Evolutionary conservation across 1,140 invertebrate species (phyloP), one percentile per base, ranked within the genome.

Genomic region (Eulimnadia texana): DNA sequence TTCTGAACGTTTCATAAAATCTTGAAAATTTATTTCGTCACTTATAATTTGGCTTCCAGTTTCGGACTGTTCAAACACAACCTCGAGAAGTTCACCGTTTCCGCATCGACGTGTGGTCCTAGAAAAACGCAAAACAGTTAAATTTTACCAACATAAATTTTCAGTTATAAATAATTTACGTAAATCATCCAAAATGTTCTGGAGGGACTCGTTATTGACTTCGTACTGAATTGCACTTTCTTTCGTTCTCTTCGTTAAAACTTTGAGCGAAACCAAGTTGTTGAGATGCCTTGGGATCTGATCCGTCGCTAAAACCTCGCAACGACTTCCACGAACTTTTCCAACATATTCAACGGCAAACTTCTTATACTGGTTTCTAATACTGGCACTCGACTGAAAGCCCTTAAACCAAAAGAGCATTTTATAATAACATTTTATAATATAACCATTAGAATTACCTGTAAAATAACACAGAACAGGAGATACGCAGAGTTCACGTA

Each of bases 251-350:
- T 55, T 27, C 24, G 11, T n/a, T 16, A 19, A 25, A 55, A 55
- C n/a, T n/a, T 52, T 23, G 6, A 22, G 27, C 3, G 23, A 55
- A n/a, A 57, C 55, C 11, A 57, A 33, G 27, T 57, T 57, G 20
- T 29, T 20, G 3, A 57, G 27, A 33, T 57, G 55, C 0, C 55
- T 23, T 3, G 10, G 33, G 19, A 57, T 42, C 19, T 57, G 27
- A 33, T 57, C 55, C 27, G 29, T 57, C 3, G 55, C 55, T 16
- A 57, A 57, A 13, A 57, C 29, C 29, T 57, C 55, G 22, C 13
- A 33, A 57, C 27, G 33, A 9, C 10, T 33, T 3, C 28, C 22
- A 20, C 20, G 27, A 16, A 27, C 55, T 13, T 57, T 33, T 1
- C 2, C 28, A 11, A 57, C 22, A 16, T 3, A 13, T 11, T 20